Base-by-base conservation (phyloP, 1,140 invertebrate species). In the Hormaphis cornu region DNA sequence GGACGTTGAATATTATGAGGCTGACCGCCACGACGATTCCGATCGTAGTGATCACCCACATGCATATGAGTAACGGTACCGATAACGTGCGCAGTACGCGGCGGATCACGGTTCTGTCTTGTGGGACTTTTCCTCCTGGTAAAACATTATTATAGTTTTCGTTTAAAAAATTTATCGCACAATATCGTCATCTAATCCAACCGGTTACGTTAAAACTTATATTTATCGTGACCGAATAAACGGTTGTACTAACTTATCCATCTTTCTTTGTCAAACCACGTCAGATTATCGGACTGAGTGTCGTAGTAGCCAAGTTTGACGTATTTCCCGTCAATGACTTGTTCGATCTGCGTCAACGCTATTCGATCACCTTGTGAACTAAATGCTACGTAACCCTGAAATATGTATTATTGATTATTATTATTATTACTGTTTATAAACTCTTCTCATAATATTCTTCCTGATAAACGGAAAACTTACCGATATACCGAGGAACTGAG, bases 331-430 rank as follows among this genome's bases (percentile, higher is more conserved):
- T 95, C 89, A 74, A 88, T 87, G 81, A 99, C 88, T 80, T 99
- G 97, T 78, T 99, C 97, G 71, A 99, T 94, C 81, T 97, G 93
- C 8, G 95, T 99, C 77, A 95, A 83, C n/a, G 96, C 95, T 75
- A 99, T 98, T 74, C 97, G 86, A 81, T 99, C 97, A 73, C 97
- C 97, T 80, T 94, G 90, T 0, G 94, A 95, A 75, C 93, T 97
- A 80, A 97, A 98, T 5, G 92, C 92, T 50, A 97, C 93, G 73
- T 87, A 84, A 56, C 93, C 93, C 92, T 95, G 37, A 35, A 48
- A 30, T 18, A 48, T 37, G n/a, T 20, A 40, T 14, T 30, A 18
- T 26, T 35, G n/a, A n/a, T 56, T 22, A 35, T 8, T 22, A n/a
- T 14, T 18, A 30, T n/a, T n/a, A n/a, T n/a, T n/a, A n/a, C n/a